Evolutionary conservation across 2,113 vertebrate genomes (phyloP), one percentile per base, ranked within the genome.

Genomic region (Corydoras sp.): DNA sequence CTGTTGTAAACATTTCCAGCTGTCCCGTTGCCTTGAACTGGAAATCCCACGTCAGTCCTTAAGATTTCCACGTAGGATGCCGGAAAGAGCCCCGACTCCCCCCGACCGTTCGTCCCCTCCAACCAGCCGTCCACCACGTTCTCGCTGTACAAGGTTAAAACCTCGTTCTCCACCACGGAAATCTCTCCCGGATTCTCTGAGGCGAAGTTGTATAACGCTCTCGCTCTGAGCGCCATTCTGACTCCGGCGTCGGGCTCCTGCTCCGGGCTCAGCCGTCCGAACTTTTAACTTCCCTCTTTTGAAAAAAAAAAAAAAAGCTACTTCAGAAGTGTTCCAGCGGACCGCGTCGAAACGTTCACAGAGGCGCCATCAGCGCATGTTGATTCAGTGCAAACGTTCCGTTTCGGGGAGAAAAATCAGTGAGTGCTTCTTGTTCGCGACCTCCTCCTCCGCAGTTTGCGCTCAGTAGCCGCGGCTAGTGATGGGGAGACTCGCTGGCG

Each of bases 101-200:
- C 95, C 65, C 86, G 89, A 83, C 90, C 92, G 89, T 98, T 98
- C 81, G 92, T 79, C 10, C 95, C 95, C 81, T 97, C 94, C 58
- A 97, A 80, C 95, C 95, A 97, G 63, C 95, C 95, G 71, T 97
- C 94, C 83, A 95, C 90, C 83, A 97, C 94, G 83, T 92, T 91
- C 81, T 97, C 93, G 74, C 89, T 96, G 86, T 91, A 93, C 70
- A 98, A 80, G 76, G 89, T 95, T 80, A 98, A 88, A 83, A 93
- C 74, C 88, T 98, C 95, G 65, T 91, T 91, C 84, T 97, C 94
- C 51, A 85, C 77, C 79, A 98, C 89, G 2, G 92, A 94, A 72
- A 97, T 96, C 88, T 98, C 95, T 0, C 95, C 95, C 6, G 91
- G 92, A 81, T 98, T 97, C 82, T 98, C 95, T 43, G 94, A 91